Percentiles rank a stretch among this genome's conserved stretches.
Evolutionary conservation across 2,888 invertebrate genomes (phyloP).

Genomic region (Diloba caeruleocephala): DNA sequence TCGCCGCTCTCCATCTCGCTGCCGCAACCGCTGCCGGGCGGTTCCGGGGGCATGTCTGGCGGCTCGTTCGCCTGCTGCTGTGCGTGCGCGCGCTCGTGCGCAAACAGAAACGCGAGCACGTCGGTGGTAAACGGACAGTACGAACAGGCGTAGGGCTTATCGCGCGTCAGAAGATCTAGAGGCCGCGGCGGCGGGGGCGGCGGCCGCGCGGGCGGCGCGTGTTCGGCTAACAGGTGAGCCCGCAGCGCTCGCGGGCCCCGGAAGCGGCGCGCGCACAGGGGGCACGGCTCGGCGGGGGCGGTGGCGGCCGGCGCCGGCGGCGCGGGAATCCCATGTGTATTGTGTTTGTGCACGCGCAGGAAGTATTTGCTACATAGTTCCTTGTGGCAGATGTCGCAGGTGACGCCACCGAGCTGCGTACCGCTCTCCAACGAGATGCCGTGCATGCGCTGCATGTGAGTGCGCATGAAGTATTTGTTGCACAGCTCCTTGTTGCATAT

Average conservation of each 20-base stretch:
- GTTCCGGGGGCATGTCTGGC: constrained; percentile 43
- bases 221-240: constrained; percentile 95
- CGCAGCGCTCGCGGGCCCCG: constrained; percentile 96
- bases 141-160: constrained; percentile 96
- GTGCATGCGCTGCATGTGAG: constrained; percentile 99
- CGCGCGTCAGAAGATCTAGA: constrained; percentile 87
- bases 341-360: constrained; percentile 98
- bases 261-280: constrained; percentile 95
- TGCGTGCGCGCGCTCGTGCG: constrained; percentile 96
- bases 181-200: constrained; percentile 84
- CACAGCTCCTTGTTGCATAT: constrained; percentile 99
- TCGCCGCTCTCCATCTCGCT: constrained; percentile 55
- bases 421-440: constrained; percentile 98
- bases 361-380: constrained; percentile 99
- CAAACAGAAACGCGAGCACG: constrained; percentile 96
- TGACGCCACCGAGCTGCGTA: constrained; percentile 97
- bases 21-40: constrained; percentile 51
- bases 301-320: constrained; percentile 91
- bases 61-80: constrained; percentile 75
- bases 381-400: constrained; percentile 99
- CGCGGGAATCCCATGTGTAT: constrained; percentile 98
- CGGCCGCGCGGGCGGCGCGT: constrained; percentile 90
- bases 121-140: constrained; percentile 97
- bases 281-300: constrained; percentile 90
- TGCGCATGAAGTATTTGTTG: constrained; percentile 99